These are phyloP conservation scores for Meliscaeva auricollis DNA, from an alignment of 2,888 invertebrate genomes.

Conservation along the genomic window DNA sequence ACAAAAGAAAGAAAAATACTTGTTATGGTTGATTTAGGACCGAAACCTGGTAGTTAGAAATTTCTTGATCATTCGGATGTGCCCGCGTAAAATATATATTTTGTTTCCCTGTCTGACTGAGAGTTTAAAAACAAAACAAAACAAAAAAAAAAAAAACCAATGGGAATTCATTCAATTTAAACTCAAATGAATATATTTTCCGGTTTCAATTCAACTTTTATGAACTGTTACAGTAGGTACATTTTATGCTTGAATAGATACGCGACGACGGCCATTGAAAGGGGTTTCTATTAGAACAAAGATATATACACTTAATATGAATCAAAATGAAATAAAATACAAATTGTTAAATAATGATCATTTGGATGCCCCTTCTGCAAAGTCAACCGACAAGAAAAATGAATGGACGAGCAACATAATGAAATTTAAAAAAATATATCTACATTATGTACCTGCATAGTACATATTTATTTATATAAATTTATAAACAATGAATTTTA, in stretches of 20 bases:
- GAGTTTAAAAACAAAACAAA: slow-evolving; percentile 42
- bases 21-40: background rate
- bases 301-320: background rate
- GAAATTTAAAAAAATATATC: background rate
- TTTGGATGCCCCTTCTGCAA: slow-evolving; percentile 44
- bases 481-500: slow-evolving; percentile 51
- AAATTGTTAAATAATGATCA: slow-evolving; percentile 37
- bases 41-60: background rate
- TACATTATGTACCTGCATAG: background rate
- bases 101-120: slow-evolving; percentile 13
- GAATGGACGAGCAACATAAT: slow-evolving; percentile 21
- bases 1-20: background rate
- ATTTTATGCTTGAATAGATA: slow-evolving; percentile 69
- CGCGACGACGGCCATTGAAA: slow-evolving; percentile 16
- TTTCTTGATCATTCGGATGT: background rate
- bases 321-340: slow-evolving; percentile 16
- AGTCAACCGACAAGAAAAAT: slow-evolving; percentile 51
- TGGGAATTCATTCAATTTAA: slow-evolving; percentile 59
- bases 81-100: background rate
- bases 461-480: slow-evolving; percentile 3
- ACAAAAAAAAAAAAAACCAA: slow-evolving; percentile 12
- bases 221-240: slow-evolving; percentile 43
- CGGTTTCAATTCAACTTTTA: slow-evolving; percentile 72
- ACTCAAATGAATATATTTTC: slow-evolving; percentile 70
- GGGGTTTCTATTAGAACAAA: slow-evolving; percentile 2